A percentile compares a stretch with the other conserved stretches of the same genome.
These are phyloP conservation scores for Psittacula derbiana DNA, from an alignment of 2,797 vertebrate species.

Conservation along the genomic window DNA sequence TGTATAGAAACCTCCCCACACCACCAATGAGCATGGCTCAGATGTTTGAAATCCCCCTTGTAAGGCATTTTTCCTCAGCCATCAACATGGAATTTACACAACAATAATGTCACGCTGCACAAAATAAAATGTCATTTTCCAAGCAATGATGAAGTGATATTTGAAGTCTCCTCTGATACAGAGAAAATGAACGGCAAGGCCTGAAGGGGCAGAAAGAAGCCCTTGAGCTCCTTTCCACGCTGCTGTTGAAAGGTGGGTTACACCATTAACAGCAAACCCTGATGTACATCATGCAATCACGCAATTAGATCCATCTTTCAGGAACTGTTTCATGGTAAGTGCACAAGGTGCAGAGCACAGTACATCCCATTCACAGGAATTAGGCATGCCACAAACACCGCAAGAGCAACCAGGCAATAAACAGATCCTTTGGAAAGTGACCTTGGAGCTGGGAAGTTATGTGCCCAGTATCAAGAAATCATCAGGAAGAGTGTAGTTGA, in stretches of 20 bases:
- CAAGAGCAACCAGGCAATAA: not conserved
- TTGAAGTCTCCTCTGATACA: constrained; percentile 4
- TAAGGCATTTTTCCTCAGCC: not conserved
- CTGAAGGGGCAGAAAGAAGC: not conserved
- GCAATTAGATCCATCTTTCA: rapidly evolving
- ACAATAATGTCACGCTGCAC: not conserved
- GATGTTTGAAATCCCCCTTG: not conserved
- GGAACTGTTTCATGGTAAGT: rapidly evolving
- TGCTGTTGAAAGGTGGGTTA: not conserved
- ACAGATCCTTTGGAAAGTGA: not conserved
- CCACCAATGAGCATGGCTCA: rapidly evolving
- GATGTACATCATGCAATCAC: rapidly evolving
- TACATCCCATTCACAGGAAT: not conserved
- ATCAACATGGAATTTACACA: not conserved
- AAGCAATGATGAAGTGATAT: not conserved
- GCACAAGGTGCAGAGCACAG: not conserved
- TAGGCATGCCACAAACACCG: rapidly evolving
- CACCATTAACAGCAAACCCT: rapidly evolving
- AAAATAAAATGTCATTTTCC: constrained; percentile 18
- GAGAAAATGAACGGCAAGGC: not conserved
- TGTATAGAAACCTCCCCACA: not conserved
- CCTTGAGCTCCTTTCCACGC: not conserved
- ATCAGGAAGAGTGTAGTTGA: not conserved
- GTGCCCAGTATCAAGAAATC: not conserved
- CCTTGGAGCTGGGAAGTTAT: not conserved